Evolutionary conservation across 2,113 vertebrate species (phyloP), one percentile per base, ranked within the genome.

Genomic region (Vireo altiloquus): DNA sequence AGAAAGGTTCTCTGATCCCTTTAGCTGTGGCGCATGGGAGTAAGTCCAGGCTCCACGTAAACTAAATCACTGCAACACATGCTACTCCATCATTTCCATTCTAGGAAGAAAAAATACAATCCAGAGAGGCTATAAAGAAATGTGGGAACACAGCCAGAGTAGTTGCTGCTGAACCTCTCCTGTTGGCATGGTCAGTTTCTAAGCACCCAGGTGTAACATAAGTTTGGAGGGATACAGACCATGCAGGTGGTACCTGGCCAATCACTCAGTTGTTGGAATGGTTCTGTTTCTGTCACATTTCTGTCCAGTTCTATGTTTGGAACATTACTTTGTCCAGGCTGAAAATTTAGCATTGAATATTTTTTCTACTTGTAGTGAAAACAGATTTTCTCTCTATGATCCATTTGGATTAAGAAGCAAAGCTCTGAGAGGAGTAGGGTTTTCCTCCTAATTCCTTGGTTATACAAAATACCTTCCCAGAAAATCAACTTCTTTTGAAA

Each of bases 31-130:
- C 60, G 35, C 54, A 87, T 35, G 70, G 80, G 94, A 94, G 77
- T 79, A 89, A 93, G 47, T 86, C 84, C 91, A 96, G 92, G 54
- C 59, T 92, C 69, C 87, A 69, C 3, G 3, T 0, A 9, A 93
- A 83, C 69, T 64, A 94, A 93, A 85, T 69, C 57, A 89, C 47
- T 87, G 72, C 72, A 96, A 87, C 64, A 40, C 81, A 75, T 95
- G 89, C 65, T 92, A 70, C 47, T 90, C 70, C 77, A 69, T 95
- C 60, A 93, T 96, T 94, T 95, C 95, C 92, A 97, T 97, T 97
- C 90, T 95, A 79, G 96, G 97, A 94, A 97, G 56, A 77, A 91
- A 76, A 95, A 94, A 80, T 65, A 86, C 46, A 35, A 60, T 77
- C 52, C 71, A 59, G 52, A 87, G 70, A 94, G 42, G 52, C 61